phyloP scores from a whole-genome alignment of 2,888 invertebrate species.

The Desoria tigrina region DNA sequence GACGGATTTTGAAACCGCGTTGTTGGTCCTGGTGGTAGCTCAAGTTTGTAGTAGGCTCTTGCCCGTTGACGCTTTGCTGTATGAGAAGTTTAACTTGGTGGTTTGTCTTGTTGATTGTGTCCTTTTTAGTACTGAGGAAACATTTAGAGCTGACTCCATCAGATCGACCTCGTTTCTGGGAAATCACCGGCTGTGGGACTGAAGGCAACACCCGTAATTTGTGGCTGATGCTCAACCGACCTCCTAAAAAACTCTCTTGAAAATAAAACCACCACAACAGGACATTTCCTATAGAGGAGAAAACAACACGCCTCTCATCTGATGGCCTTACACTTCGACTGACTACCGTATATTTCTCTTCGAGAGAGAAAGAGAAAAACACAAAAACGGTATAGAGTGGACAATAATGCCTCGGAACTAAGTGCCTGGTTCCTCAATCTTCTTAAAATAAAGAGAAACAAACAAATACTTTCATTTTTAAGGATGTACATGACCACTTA shows the following conservation, averaged over 20 bases:
- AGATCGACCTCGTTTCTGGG: conserved; percentile 57
- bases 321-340: too few relatives aligned
- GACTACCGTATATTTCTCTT: too few relatives aligned
- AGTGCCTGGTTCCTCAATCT: conserved; percentile 2
- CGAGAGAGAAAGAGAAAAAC: too few relatives aligned
- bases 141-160: conserved; percentile 55
- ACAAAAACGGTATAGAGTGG: too few relatives aligned
- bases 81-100: neutral
- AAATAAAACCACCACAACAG: conserved; percentile 8
- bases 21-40: too few relatives aligned
- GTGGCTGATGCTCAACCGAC: conserved; percentile 35
- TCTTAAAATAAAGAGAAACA: conserved; percentile 4
- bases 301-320: too few relatives aligned
- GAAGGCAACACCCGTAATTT: conserved; percentile 55
- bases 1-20: too few relatives aligned
- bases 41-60: too few relatives aligned
- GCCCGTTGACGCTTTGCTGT: too few relatives aligned
- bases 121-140: conserved; percentile 55
- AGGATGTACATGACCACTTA: too few relatives aligned
- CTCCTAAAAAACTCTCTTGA: conserved; percentile 4
- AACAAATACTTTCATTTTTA: too few relatives aligned
- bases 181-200: conserved; percentile 56
- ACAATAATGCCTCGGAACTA: too few relatives aligned
- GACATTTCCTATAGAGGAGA: neutral
- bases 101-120: conserved; percentile 8